Evolutionary conservation across 2,888 invertebrate genomes (phyloP), one percentile per base, ranked within the genome.

Genomic region (Acleris literana): DNA sequence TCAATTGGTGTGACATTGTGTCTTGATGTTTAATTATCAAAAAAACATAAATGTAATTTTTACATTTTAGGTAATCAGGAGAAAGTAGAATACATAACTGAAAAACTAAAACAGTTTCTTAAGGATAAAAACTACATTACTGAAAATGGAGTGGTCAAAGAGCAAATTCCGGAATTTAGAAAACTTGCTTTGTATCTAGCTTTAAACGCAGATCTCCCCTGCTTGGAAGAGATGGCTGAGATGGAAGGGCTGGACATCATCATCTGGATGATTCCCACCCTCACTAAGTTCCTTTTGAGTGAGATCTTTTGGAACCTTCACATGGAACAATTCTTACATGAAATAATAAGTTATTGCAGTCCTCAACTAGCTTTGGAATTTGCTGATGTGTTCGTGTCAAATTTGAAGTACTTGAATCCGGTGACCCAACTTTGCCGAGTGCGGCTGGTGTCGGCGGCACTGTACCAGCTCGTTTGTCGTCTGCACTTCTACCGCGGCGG

Each of bases 51-150:
- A 46, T 46, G n/a, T 46, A n/a, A 46, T 46, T 0, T n/a, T 46
- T n/a, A 6, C 0, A 52, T 84, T 86, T 52, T 76, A 92, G 92
- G 92, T 3, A 90, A 92, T 78, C 88, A 91, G 81, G 85, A 87
- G 5, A 79, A 84, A 76, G 81, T 91, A 16, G 71, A 79, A 52
- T 76, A 72, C 70, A 76, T 92, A 7, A 67, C 87, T 25, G 70
- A 79, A 22, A 76, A 66, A 20, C 59, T 92, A 57, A 64, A 65
- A 22, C 80, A 75, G 56, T 90, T 86, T 72, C 74, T 92, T 33
- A 72, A 75, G 63, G 79, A 80, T 64, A 81, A 81, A 68, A 76
- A 79, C n/a, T 88, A 83, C 68, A 68, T 84, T 9, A 69, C 74
- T 44, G 74, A 82, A 63, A 76, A 79, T 70, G 76, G 74, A 52